These are phyloP conservation scores for Stichodactyla mertensii DNA, from an alignment of 64 coral and sea anemone species.

Conservation along the genomic window DNA sequence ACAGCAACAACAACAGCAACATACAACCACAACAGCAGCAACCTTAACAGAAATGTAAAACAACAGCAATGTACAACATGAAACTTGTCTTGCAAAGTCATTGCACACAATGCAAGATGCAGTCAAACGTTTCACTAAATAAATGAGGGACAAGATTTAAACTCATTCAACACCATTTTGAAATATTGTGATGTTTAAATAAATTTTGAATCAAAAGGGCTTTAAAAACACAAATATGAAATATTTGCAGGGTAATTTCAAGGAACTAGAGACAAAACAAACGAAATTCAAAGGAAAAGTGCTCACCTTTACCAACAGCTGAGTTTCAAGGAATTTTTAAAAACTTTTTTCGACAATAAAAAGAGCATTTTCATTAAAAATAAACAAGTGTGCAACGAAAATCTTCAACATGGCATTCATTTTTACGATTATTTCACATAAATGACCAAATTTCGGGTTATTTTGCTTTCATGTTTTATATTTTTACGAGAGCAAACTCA, in stretches of 20 bases:
- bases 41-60: no score
- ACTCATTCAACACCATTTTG: not conserved
- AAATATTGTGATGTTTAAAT: not conserved
- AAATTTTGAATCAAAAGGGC: not conserved
- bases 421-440: not conserved
- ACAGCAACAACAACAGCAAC: no score
- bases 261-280: not conserved
- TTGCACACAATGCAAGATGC: no score
- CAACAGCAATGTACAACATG: no score
- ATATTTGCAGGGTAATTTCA: not conserved
- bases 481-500: not conserved
- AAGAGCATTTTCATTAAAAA: not conserved
- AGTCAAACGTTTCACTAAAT: no score
- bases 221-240: not conserved
- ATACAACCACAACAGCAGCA: no score
- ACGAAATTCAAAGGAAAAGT: not conserved
- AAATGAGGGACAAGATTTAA: not conserved
- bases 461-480: not conserved
- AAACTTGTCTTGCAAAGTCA: no score
- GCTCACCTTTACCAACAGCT: not conserved
- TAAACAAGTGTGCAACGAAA: not conserved
- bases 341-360: not conserved
- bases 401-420: not conserved
- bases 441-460: not conserved
- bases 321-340: not conserved